Base-by-base conservation (phyloP, 2,888 invertebrate species). In the Chelonus formosanus region DNA sequence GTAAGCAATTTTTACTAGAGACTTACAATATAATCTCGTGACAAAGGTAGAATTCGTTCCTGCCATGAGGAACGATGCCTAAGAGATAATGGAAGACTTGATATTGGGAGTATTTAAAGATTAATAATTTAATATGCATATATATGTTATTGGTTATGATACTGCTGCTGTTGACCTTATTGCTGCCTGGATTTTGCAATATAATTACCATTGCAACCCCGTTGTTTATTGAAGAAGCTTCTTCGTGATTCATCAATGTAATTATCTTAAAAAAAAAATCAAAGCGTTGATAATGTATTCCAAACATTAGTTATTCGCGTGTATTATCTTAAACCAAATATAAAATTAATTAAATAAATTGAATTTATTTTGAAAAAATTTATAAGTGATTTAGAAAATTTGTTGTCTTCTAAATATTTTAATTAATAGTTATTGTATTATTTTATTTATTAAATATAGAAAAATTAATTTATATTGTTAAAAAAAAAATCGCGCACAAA, bases 401-500 rank as follows among this genome's bases (percentile, higher is more conserved):
- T 20, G 20, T 20, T 20, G 20, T 20, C 20, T 20, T 20, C 20
- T 20, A 20, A 20, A 20, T 20, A 20, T 20, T 20, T 20, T 20
- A 20, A 20, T 20, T 20, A 20, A 48, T 48, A 48, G 4, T 48
- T 48, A 48, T 48, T 48, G 5, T 45, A 3, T 7, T 45, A 45
- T n/a, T 45, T 45, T n/a, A n/a, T 45, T n/a, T 5, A 45, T 45
- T n/a, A 45, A 0, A 5, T 45, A 45, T 35, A 48, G 34, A 34
- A 35, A 34, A 20, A 48, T 36, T 32, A 35, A 58, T 10, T 35
- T 34, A 47, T 5, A 57, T 47, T 47, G 50, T 43, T 43, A 55
- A 55, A 52, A 59, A 53, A 48, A 35, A 66, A 66, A 66, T 61
- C 66, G 66, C 62, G 66, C 66, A 66, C 66, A 66, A 66, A 52